Conservation (phyloP, 1,140 invertebrate genomes). For the Pemphigus obesinymphae region DNA sequence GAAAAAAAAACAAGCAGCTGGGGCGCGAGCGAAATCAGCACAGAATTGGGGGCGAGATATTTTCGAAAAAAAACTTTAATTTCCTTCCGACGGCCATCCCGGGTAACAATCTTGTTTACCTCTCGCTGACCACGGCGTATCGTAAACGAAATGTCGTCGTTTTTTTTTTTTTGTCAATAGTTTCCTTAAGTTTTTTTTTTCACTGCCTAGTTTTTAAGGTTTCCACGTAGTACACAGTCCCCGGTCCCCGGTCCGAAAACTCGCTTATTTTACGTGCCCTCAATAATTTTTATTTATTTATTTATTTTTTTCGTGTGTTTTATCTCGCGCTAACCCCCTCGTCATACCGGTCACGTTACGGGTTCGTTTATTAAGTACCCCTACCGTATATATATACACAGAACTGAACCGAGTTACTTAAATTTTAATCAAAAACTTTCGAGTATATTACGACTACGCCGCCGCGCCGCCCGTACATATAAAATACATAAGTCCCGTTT, state of each 20-base stretch:
- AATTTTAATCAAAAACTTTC: constrained; percentile 40
- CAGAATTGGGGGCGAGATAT: too few species aligned
- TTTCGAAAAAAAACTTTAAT: too few species aligned
- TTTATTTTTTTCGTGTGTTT: too few species aligned
- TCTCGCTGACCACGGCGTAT: neutral
- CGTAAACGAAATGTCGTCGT: neutral
- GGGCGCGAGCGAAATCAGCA: too few species aligned
- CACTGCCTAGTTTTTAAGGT: too few species aligned
- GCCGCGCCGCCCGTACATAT: neutral
- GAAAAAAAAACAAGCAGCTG: too few species aligned
- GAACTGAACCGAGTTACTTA: constrained; percentile 1
- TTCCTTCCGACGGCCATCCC: neutral
- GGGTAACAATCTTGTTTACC: neutral
- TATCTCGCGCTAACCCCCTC: neutral
- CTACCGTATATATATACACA: too few species aligned
- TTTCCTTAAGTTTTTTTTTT: neutral
- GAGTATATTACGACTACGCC: neutral
- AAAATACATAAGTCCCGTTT: constrained; percentile 10
- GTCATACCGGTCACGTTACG: neutral
- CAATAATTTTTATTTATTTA: too few species aligned
- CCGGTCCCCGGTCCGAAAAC: neutral
- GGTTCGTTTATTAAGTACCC: constrained; percentile 10
- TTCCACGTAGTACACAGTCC: neutral
- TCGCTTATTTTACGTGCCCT: neutral
- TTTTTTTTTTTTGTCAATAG: neutral